Conservation (phyloP, 2,888 invertebrate genomes). For the Phengaris arion region DNA sequence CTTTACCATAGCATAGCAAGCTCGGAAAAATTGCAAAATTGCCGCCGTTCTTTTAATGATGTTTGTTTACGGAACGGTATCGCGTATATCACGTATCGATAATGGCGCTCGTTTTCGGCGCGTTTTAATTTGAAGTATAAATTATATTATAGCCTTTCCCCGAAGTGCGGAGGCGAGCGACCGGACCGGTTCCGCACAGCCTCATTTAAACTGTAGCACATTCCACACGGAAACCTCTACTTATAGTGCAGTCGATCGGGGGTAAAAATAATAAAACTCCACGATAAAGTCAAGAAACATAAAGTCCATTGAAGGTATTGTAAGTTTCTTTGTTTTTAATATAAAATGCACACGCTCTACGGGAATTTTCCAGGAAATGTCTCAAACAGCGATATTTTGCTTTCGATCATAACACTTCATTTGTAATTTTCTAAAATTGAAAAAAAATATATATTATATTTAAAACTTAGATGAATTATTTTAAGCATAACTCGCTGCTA, state of each 20-base stretch:
- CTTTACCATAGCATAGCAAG: not conserved
- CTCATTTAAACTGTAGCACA: constrained; percentile 80
- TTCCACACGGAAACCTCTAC: constrained; percentile 60
- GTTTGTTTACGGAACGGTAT: constrained; percentile 20
- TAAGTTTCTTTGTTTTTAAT: too few species aligned
- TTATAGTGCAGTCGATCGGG: constrained; percentile 49
- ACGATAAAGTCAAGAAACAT: too few species aligned
- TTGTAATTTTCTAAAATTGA: too few species aligned
- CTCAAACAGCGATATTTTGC: too few species aligned
- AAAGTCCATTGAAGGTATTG: too few species aligned
- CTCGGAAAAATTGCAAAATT: not conserved
- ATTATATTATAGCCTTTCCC: constrained; percentile 71
- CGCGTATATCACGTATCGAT: constrained; percentile 32
- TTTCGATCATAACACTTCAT: too few species aligned
- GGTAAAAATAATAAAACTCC: not conserved
- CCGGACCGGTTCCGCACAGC: constrained; percentile 72
- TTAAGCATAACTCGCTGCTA: too few species aligned
- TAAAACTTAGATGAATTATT: too few species aligned
- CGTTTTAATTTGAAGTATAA: constrained; percentile 74
- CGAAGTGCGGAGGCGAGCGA: constrained; percentile 67
- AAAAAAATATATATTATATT: too few species aligned
- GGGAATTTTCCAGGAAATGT: too few species aligned
- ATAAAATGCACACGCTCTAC: too few species aligned
- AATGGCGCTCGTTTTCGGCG: constrained; percentile 43
- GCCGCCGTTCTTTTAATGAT: not conserved